A percentile compares a stretch with the other conserved stretches of the same genome.
phyloP scores from a whole-genome alignment of 2,888 invertebrate genomes.

The Dermolepida albohirtum region DNA sequence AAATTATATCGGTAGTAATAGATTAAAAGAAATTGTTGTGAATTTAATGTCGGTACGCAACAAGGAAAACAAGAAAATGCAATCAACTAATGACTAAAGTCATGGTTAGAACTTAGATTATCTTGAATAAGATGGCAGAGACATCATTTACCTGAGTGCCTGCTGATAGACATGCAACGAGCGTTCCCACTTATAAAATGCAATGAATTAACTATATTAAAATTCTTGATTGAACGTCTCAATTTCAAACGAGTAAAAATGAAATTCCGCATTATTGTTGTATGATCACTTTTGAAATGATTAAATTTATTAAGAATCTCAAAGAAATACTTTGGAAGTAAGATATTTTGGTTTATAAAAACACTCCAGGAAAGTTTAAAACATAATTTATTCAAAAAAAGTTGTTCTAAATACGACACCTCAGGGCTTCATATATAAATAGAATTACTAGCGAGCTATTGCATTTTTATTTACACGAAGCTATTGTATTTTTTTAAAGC shows the following conservation, averaged over 20 bases:
- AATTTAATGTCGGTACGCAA: constrained; percentile 35
- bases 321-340: no score
- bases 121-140: constrained; percentile 56
- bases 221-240: constrained; percentile 41
- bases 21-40: constrained; percentile 39
- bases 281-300: not conserved
- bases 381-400: not conserved
- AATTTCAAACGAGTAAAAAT: constrained; percentile 6
- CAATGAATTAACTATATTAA: constrained; percentile 50
- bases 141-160: constrained; percentile 61
- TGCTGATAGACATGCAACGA: constrained; percentile 60
- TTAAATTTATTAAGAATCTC: not conserved
- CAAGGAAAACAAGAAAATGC: constrained; percentile 44
- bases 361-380: no score
- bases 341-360: no score
- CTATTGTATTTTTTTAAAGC: no score
- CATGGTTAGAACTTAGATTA: constrained; percentile 50
- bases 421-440: no score
- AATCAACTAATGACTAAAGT: constrained; percentile 53
- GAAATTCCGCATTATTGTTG: not conserved
- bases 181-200: constrained; percentile 50
- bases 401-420: not conserved
- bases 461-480: no score
- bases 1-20: constrained; percentile 37
- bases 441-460: no score